phyloP scores from a whole-genome alignment of 2,113 vertebrate species.

The Prolemur simus region DNA sequence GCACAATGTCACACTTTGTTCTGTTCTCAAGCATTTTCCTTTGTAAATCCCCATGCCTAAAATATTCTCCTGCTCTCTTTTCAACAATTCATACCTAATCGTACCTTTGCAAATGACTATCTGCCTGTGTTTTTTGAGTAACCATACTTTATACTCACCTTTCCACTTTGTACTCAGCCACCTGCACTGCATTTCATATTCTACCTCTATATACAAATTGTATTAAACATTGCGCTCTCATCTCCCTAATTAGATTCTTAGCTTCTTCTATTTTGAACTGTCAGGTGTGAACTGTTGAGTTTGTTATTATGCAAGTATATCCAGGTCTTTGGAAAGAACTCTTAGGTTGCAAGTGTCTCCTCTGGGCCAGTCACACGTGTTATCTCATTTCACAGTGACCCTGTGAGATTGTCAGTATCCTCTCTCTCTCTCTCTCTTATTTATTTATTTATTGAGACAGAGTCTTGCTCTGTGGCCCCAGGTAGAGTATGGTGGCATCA shows the following conservation, averaged over 20 bases:
- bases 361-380: neutral
- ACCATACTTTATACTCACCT: neutral
- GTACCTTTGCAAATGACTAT: neutral
- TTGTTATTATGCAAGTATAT: rapidly evolving
- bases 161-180: neutral
- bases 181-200: neutral
- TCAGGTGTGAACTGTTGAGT: neutral
- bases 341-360: neutral
- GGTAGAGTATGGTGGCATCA: no score
- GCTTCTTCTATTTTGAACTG: neutral
- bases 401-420: neutral
- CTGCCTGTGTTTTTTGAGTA: neutral
- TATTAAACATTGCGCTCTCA: neutral
- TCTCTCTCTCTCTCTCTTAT: neutral
- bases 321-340: neutral
- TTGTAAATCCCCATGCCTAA: neutral
- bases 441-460: no score
- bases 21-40: neutral
- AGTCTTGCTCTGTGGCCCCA: no score
- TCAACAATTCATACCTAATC: neutral
- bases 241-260: neutral
- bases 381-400: neutral
- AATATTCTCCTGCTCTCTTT: neutral
- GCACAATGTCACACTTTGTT: neutral
- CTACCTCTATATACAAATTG: neutral